phyloP scores from a whole-genome alignment of 2,888 invertebrate genomes.

The Drosophila vallismaia region DNA sequence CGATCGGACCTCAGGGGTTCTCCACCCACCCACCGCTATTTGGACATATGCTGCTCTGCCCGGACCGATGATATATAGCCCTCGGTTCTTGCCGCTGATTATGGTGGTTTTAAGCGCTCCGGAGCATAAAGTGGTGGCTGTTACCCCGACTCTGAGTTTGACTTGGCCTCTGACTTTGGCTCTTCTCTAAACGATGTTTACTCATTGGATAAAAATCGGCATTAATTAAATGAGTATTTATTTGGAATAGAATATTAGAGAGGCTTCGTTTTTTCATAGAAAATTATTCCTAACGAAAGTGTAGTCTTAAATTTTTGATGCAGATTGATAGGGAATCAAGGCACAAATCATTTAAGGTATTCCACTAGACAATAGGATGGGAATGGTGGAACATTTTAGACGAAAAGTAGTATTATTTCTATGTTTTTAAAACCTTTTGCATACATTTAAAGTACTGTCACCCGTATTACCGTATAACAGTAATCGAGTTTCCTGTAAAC shows the following conservation, averaged over 20 bases:
- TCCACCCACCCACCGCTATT: slow-evolving; percentile 65
- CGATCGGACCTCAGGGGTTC: slow-evolving; percentile 5
- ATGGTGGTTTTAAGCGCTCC: slow-evolving; percentile 44
- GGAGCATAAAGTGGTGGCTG: slow-evolving; percentile 53
- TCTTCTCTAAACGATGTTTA: slow-evolving; percentile 14
- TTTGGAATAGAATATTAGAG: background rate
- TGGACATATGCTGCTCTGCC: slow-evolving; percentile 78
- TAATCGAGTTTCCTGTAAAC: too few species aligned
- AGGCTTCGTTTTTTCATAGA: background rate
- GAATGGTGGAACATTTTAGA: too few species aligned
- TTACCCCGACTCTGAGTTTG: slow-evolving; percentile 4
- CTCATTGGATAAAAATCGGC: slow-evolving; percentile 31
- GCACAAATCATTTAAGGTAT: too few species aligned
- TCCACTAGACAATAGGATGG: too few species aligned
- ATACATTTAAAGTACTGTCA: too few species aligned
- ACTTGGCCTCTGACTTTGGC: background rate
- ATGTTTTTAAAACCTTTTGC: too few species aligned
- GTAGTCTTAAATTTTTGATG: too few species aligned
- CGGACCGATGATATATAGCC: slow-evolving; percentile 54
- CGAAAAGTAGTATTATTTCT: too few species aligned
- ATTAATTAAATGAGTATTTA: slow-evolving; percentile 18
- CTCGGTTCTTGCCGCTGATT: slow-evolving; percentile 31
- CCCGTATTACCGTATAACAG: too few species aligned
- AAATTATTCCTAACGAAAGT: background rate
- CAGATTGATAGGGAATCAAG: too few species aligned